Conservation (phyloP, 2,797 vertebrate genomes). For the Aplochiton taeniatus region DNA sequence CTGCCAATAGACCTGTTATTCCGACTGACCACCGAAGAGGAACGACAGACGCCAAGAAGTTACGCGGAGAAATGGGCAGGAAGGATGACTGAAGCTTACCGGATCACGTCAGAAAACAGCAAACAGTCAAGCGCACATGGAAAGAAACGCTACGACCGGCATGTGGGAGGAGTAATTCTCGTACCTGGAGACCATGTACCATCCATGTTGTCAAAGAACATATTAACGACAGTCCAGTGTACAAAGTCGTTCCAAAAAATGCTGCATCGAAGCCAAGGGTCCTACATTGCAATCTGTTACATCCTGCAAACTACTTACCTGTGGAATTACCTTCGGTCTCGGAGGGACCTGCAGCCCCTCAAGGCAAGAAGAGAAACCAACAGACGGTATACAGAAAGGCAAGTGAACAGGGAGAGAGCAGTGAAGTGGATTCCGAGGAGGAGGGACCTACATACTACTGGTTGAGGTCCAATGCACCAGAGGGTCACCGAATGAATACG, state of each 20-base stretch:
- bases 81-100: constrained; percentile 20
- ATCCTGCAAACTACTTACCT: neutral
- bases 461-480: no score
- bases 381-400: no score
- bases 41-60: neutral
- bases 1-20: constrained; percentile 22
- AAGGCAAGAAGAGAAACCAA: no score
- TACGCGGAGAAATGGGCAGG: constrained; percentile 29
- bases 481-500: no score
- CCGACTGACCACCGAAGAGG: neutral
- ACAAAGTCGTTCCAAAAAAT: constrained; percentile 19
- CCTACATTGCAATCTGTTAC: constrained; percentile 9
- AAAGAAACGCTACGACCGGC: constrained; percentile 15
- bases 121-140: constrained; percentile 8
- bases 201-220: constrained; percentile 22
- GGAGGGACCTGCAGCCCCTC: no score
- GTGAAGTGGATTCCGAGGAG: no score
- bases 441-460: no score
- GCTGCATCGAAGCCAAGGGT: neutral
- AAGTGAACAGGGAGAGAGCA: no score
- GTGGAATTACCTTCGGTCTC: neutral
- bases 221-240: constrained; percentile 24
- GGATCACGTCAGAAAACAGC: constrained; percentile 10
- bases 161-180: constrained; percentile 10
- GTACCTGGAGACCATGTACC: constrained; percentile 16